Evolutionary conservation across 2,888 invertebrate genomes (phyloP).

Genomic region (Lasioglossum leucozonium): DNA sequence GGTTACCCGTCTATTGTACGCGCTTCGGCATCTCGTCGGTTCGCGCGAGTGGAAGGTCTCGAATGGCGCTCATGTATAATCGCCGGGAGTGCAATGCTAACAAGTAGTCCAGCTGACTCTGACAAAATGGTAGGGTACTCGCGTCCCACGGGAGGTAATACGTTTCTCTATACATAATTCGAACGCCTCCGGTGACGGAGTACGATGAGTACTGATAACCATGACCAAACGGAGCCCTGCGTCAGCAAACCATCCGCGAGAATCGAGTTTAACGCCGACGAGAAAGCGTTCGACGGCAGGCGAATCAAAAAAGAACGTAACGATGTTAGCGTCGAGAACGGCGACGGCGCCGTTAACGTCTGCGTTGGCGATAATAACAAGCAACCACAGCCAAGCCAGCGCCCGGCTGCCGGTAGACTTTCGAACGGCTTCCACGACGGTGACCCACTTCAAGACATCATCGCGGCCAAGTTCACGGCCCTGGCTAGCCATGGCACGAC

Average conservation of each 20-base stretch:
- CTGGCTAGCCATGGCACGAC: conserved; percentile 73
- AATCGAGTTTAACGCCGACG: conserved; percentile 65
- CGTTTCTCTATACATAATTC: conserved; percentile 66
- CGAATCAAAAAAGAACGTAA: conserved; percentile 79
- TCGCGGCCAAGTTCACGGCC: conserved; percentile 78
- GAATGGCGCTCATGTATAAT: conserved; percentile 66
- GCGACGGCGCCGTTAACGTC: conserved; percentile 65
- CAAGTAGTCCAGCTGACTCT: conserved; percentile 78
- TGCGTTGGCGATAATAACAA: conserved; percentile 50
- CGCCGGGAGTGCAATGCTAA: conserved; percentile 72
- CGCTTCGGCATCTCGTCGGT: conserved; percentile 70
- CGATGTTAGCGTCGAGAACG: conserved; percentile 63
- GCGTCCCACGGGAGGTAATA: conserved; percentile 68
- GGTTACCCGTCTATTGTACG: conserved; percentile 62
- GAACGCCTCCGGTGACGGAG: conserved; percentile 61
- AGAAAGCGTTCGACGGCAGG: conserved; percentile 75
- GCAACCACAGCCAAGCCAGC: conserved; percentile 52
- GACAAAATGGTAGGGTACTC: conserved; percentile 77
- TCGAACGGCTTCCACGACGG: conserved; percentile 80
- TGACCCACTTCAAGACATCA: conserved; percentile 80
- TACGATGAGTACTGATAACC: conserved; percentile 80
- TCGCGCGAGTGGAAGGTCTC: conserved; percentile 67
- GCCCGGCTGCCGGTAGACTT: conserved; percentile 65
- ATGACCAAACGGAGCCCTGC: conserved; percentile 77
- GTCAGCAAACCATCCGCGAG: conserved; percentile 68